A percentile compares a stretch with the other conserved stretches of the same genome.
Conservation (phyloP, 2,113 vertebrate genomes). For the Picathartes gymnocephalus region DNA sequence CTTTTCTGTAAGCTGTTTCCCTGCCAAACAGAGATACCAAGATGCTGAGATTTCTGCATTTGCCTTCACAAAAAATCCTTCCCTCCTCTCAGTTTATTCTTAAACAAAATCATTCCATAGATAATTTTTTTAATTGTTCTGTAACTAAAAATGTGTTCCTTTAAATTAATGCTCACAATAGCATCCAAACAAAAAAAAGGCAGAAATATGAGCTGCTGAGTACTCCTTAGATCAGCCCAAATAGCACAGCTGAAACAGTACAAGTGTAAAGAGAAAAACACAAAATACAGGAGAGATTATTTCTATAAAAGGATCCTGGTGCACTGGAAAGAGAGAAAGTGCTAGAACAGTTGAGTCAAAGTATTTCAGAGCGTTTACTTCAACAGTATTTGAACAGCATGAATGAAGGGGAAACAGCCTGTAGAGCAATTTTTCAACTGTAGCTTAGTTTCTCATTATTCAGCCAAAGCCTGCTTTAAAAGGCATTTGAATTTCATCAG, state of each 20-base stretch:
- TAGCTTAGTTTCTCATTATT: background rate
- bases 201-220: background rate
- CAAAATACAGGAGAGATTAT: background rate
- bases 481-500: background rate
- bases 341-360: background rate
- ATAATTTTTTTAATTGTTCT: background rate
- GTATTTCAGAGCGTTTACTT: background rate
- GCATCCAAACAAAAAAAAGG: background rate
- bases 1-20: conserved; percentile 1
- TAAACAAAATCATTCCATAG: background rate
- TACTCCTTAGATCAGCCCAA: background rate
- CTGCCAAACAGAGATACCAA: background rate
- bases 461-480: background rate
- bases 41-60: background rate
- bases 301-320: background rate
- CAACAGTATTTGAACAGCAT: background rate
- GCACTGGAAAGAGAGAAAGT: background rate
- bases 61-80: background rate
- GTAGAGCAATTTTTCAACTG: background rate
- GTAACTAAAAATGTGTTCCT: background rate
- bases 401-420: background rate
- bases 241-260: background rate
- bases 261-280: background rate
- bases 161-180: background rate
- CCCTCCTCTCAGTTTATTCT: background rate